These are phyloP conservation scores for Globodera ellingtonae DNA, from an alignment of 1,140 invertebrate species.

Conservation along the genomic window DNA sequence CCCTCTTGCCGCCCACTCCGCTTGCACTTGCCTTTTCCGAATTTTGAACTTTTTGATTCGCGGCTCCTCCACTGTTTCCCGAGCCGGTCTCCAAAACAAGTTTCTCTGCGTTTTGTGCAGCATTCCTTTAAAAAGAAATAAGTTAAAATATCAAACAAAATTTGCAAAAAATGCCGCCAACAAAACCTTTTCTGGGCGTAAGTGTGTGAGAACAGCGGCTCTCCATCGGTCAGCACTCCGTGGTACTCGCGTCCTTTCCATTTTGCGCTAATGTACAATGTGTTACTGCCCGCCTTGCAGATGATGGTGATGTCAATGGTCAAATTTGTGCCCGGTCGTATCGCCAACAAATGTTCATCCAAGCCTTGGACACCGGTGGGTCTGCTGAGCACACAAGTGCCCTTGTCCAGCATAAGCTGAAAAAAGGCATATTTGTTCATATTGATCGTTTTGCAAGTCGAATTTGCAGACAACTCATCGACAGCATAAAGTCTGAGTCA, in stretches of 20 bases:
- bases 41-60: not conserved
- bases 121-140: not conserved
- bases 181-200: constrained; percentile 39
- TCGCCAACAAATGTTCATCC: constrained; percentile 31
- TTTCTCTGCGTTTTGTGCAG: constrained; percentile 12
- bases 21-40: not conserved
- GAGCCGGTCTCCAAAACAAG: not conserved
- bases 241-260: constrained; percentile 44
- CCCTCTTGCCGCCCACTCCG: not conserved
- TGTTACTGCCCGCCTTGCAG: constrained; percentile 42
- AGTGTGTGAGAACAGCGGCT: constrained; percentile 34
- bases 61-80: not conserved
- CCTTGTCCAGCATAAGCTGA: constrained; percentile 26
- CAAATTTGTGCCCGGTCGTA: constrained; percentile 35
- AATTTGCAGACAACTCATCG: no score
- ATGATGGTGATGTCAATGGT: constrained; percentile 42
- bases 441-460: no score
- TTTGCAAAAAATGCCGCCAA: not conserved
- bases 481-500: no score
- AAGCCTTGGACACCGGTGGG: constrained; percentile 11
- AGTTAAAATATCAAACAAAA: no score
- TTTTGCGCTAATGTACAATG: constrained; percentile 41
- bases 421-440: not conserved
- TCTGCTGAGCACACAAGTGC: constrained; percentile 18
- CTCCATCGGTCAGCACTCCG: constrained; percentile 43